phyloP scores from a whole-genome alignment of 2,888 invertebrate species.

The Tineola bisselliella region DNA sequence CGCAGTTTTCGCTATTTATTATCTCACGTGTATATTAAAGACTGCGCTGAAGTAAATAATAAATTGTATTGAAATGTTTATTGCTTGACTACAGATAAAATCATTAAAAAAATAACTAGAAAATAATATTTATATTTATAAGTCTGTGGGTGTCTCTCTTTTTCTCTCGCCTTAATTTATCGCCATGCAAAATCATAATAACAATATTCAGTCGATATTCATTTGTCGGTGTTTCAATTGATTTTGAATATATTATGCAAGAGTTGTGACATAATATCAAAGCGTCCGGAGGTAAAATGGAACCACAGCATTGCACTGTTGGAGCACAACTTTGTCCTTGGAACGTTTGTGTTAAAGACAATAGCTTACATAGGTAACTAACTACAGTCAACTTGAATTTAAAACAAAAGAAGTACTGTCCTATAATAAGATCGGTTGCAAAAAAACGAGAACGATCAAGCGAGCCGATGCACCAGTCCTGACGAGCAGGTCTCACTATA shows the following conservation, averaged over 20 bases:
- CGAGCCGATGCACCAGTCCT: slow-evolving; percentile 10
- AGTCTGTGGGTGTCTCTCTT: too few species aligned
- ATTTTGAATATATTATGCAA: background rate
- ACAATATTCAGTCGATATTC: too few species aligned
- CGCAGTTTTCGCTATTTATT: background rate
- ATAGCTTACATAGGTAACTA: background rate
- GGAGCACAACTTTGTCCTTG: background rate
- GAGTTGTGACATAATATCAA: background rate
- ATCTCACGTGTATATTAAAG: background rate
- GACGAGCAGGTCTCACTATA: slow-evolving; percentile 14
- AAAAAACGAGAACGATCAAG: background rate
- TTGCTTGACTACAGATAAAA: background rate
- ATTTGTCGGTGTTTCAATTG: too few species aligned
- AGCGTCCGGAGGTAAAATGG: background rate
- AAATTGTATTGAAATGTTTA: background rate
- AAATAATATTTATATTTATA: too few species aligned
- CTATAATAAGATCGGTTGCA: slow-evolving; percentile 10
- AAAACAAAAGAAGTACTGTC: slow-evolving; percentile 6
- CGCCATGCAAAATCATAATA: too few species aligned
- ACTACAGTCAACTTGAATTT: background rate
- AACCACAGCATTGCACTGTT: background rate
- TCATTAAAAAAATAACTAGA: too few species aligned
- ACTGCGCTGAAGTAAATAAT: background rate
- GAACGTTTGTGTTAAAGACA: background rate
- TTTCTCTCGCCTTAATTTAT: too few species aligned